Base-by-base conservation (phyloP, 2,113 vertebrate species). In the Thunnus maccoyii region DNA sequence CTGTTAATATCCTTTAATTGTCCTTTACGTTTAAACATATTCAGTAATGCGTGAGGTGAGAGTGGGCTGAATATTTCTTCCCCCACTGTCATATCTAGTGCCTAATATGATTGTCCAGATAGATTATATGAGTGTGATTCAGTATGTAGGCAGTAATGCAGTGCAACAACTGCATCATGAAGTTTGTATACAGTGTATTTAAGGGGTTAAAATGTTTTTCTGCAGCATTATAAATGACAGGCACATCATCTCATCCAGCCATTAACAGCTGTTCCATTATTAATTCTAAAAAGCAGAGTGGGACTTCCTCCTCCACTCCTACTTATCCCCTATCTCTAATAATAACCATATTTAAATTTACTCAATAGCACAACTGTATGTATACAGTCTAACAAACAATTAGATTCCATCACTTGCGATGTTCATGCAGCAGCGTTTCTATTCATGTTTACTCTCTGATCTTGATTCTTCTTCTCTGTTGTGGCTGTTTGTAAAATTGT, bases 221-320 rank as follows among this genome's bases (percentile, higher is more conserved):
- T 73, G 32, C 15, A 16, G 30, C 63, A 44, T 75, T 63, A 57
- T 20, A 32, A 25, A 61, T 57, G 56, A 58, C 50, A 57, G 4
- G 27, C 57, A 56, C 3, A n/a, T 44, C 56, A 2, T 48, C 57
- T 55, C 8, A 61, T 62, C 6, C 75, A 47, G 44, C 69, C 61
- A 76, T 79, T 72, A 83, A 62, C 41, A 1, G 25, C 20, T 1
- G 2, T 63, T 82, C 58, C 27, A 85, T 77, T 72, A 83, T 87
- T 80, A 51, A 80, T 66, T 47, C 66, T 50, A 27, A 76, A 74
- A 70, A 61, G 60, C 56, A 51, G 47, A 63, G 46, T 15, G 15
- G 7, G 50, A 32, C 27, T 46, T 73, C 41, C 30, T 51, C n/a
- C 10, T 10, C 27, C 17, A 27, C 48, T 62, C 18, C 48, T 15